Base-by-base conservation (phyloP, 2,888 invertebrate genomes). In the Hipparchia semele region DNA sequence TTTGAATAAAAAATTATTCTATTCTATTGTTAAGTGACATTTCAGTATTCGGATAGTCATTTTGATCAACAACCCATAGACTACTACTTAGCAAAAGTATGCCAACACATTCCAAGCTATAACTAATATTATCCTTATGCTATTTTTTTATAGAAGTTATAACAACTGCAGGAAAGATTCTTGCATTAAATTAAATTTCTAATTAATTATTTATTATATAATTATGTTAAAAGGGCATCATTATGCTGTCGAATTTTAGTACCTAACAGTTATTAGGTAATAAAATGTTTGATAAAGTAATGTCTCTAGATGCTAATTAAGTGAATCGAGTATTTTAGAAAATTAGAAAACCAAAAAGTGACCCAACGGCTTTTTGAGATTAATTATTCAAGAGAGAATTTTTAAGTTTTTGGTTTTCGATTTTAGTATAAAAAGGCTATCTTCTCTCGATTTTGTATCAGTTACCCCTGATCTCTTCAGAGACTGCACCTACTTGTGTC, bases 381-480 rank as follows among this genome's bases (percentile, higher is more conserved):
- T 33, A 64, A 13, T 7, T 51, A 64, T 51, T 68, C 58, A 58
- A 58, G 45, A 58, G 13, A 13, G 45, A 13, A 9, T 73, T 54
- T 66, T n/a, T 53, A 65, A 69, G 39, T 53, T 59, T 60, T 73
- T 74, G 39, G 4, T 58, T 68, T 66, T 68, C 62, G 39, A 51
- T 23, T 49, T 49, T 39, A 23, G 71, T 72, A 74, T 74, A 74
- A 69, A 74, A 72, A 49, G 66, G 71, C 46, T 58, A 54, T 59
- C 8, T 8, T 51, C 2, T 73, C 12, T 65, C 6, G 54, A 68
- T 58, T 51, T 49, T 49, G 9, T 10, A 74, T 68, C 74, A 74
- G 33, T 66, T 54, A 68, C 56, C 66, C 33, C 68, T 72, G 72
- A 68, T 65, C 56, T 59, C 56, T 60, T 60, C 68, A 59, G 39